Conservation (phyloP, 2,888 invertebrate species). For the Hetaerina titia region DNA sequence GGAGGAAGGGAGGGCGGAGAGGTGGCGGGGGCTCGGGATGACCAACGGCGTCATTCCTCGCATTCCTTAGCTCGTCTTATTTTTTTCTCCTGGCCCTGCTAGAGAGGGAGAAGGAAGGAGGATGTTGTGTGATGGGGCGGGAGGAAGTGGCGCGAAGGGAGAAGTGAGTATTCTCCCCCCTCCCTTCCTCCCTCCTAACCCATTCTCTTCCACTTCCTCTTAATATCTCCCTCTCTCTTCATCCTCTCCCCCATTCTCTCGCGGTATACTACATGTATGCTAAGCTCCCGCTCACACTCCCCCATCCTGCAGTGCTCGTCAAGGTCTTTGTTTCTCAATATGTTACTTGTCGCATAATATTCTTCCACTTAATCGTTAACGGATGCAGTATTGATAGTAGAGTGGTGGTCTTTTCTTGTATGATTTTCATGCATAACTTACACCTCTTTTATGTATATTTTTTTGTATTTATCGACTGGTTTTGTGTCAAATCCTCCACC, state of each 20-base stretch:
- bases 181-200: neutral
- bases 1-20: conserved; percentile 6
- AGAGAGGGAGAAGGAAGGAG: neutral
- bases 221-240: no score
- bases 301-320: neutral
- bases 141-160: neutral
- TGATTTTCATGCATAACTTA: neutral
- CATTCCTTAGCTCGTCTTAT: conserved; percentile 44
- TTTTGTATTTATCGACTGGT: neutral
- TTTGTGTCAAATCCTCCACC: neutral
- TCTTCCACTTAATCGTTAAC: neutral
- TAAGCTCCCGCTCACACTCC: no score
- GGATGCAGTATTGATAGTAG: conserved; percentile 37
- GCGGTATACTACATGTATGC: no score
- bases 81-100: conserved; percentile 16
- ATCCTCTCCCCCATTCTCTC: no score
- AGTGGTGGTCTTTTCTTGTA: neutral
- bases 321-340: neutral
- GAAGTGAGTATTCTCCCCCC: neutral
- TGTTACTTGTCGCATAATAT: neutral
- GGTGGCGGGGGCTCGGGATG: neutral
- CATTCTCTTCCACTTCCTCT: no score
- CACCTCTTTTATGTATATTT: neutral
- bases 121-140: neutral
- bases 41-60: conserved; percentile 51